phyloP scores from a whole-genome alignment of 23 tunicate species.

The Halocynthia aurantium region DNA sequence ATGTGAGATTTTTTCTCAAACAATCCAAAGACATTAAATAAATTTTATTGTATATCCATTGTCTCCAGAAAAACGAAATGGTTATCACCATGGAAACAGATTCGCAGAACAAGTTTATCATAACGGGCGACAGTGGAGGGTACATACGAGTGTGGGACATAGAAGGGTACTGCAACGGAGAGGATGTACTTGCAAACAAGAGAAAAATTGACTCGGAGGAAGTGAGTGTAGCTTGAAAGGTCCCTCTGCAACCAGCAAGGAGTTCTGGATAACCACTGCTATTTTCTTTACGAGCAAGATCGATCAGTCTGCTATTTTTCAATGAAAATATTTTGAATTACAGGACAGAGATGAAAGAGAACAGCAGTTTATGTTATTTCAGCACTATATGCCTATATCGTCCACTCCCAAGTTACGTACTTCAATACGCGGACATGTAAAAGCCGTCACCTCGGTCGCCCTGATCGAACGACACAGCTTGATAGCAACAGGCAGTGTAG shows the following conservation, averaged over 20 bases:
- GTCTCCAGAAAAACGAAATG: slow-evolving; percentile 14
- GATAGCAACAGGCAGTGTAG: slow-evolving; percentile 66
- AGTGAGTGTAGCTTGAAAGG: too few relatives aligned
- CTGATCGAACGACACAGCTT: slow-evolving; percentile 33
- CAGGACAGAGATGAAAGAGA: neutral
- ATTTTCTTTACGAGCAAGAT: too few relatives aligned
- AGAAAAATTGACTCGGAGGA: too few relatives aligned
- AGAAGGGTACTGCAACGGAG: slow-evolving; percentile 48
- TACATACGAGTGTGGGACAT: slow-evolving; percentile 67
- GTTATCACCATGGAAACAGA: slow-evolving; percentile 67
- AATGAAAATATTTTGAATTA: too few relatives aligned
- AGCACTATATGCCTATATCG: slow-evolving; percentile 26
- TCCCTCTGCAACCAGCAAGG: too few relatives aligned
- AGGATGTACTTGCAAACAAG: neutral
- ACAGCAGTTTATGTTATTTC: neutral
- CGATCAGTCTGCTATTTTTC: too few relatives aligned
- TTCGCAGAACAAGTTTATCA: slow-evolving; percentile 20
- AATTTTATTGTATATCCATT: neutral
- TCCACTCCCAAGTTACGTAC: slow-evolving; percentile 30
- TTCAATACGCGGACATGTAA: slow-evolving; percentile 39
- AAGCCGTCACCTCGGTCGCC: slow-evolving; percentile 53
- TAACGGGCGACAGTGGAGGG: slow-evolving; percentile 79
- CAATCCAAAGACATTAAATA: neutral
- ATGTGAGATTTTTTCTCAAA: neutral
- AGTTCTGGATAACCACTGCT: too few relatives aligned